phyloP scores from a whole-genome alignment of 1,140 invertebrate genomes.

The Drosophila athabasca region DNA sequence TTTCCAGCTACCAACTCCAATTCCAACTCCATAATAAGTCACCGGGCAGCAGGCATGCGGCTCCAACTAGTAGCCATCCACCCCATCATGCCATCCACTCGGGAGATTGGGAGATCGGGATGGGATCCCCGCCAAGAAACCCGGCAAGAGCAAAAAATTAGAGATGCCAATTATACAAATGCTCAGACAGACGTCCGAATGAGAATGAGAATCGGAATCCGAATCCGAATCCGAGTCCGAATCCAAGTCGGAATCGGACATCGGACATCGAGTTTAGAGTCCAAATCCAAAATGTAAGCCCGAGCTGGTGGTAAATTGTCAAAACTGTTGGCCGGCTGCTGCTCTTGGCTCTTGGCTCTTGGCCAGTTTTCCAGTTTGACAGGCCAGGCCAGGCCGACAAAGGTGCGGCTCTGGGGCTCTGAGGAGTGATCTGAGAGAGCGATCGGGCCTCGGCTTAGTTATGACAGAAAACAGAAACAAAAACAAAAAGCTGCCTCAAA shows the following conservation, averaged over 20 bases:
- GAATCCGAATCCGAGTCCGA: slow-evolving; percentile 11
- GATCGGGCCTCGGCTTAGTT: slow-evolving; percentile 50
- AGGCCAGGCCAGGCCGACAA: slow-evolving; percentile 76
- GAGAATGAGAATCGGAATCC: slow-evolving; percentile 10
- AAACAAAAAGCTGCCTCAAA: slow-evolving; percentile 28
- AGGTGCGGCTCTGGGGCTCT: slow-evolving; percentile 60
- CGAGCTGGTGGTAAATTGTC: slow-evolving; percentile 69
- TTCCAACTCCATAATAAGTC: slow-evolving; percentile 66
- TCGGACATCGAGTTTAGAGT: too few relatives aligned
- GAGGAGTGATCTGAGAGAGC: slow-evolving; percentile 17
- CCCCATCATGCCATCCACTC: background rate
- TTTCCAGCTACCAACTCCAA: slow-evolving; percentile 51
- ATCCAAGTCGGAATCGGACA: slow-evolving; percentile 6
- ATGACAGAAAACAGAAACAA: slow-evolving; percentile 62
- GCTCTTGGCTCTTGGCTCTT: slow-evolving; percentile 29
- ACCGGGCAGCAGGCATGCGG: slow-evolving; percentile 7
- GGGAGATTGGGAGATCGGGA: background rate
- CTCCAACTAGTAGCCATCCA: slow-evolving; percentile 29
- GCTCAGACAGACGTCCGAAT: slow-evolving; percentile 56
- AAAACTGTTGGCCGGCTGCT: slow-evolving; percentile 61
- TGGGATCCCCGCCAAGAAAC: slow-evolving; percentile 28
- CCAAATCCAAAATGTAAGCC: background rate
- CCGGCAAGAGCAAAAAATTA: slow-evolving; percentile 61
- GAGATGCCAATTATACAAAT: slow-evolving; percentile 82
- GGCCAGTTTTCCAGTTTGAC: slow-evolving; percentile 75